phyloP scores from a whole-genome alignment of 2,797 vertebrate species.

The Sorex maritimensis region DNA sequence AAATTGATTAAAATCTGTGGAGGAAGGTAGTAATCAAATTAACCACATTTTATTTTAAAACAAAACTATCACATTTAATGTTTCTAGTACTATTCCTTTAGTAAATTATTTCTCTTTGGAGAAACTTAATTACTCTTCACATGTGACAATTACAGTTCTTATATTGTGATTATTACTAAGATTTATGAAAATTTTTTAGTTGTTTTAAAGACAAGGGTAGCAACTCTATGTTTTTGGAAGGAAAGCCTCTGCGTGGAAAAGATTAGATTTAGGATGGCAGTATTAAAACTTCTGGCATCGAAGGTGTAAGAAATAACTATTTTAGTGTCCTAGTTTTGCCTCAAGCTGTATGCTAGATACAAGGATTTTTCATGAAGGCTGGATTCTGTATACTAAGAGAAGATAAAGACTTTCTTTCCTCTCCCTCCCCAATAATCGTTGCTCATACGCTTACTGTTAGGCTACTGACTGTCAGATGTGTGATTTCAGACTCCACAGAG shows the following conservation, averaged over 20 bases:
- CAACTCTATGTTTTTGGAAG: neutral
- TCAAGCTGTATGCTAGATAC: neutral
- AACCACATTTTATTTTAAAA: slow-evolving; percentile 80
- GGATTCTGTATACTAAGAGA: slow-evolving; percentile 20
- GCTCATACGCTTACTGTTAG: neutral
- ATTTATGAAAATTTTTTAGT: slow-evolving; percentile 57
- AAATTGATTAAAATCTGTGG: slow-evolving; percentile 84
- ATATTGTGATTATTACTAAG: slow-evolving; percentile 10
- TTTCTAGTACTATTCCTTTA: slow-evolving; percentile 74
- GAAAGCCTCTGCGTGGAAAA: slow-evolving; percentile 31
- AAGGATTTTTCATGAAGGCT: slow-evolving; percentile 33
- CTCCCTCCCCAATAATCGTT: neutral
- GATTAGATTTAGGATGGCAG: slow-evolving; percentile 67
- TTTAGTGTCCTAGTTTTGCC: slow-evolving; percentile 2
- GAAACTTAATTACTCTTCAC: slow-evolving; percentile 75
- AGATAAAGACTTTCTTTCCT: neutral
- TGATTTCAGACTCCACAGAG: slow-evolving; percentile 49
- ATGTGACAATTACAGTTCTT: slow-evolving; percentile 69
- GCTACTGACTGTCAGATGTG: slow-evolving; percentile 23
- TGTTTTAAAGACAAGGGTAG: slow-evolving; percentile 69
- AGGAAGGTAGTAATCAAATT: slow-evolving; percentile 84
- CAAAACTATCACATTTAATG: slow-evolving; percentile 70
- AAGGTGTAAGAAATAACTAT: slow-evolving; percentile 58
- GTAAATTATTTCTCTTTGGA: slow-evolving; percentile 71
- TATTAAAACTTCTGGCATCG: slow-evolving; percentile 21